Conservation (phyloP, 2,797 vertebrate species). For the Ctenopoma kingsleyae region DNA sequence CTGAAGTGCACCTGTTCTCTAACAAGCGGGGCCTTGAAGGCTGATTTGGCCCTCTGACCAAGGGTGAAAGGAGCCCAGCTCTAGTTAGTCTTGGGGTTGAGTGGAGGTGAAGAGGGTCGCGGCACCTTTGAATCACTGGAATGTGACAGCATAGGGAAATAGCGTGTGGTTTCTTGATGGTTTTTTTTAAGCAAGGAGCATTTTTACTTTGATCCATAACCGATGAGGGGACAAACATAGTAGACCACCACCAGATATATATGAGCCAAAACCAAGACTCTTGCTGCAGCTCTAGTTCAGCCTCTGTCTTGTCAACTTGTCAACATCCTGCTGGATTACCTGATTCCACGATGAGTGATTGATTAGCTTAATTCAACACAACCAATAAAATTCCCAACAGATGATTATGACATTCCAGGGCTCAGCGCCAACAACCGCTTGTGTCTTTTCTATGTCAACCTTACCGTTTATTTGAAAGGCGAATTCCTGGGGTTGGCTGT, state of each 20-base stretch:
- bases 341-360: slow-evolving; percentile 36
- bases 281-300: background rate
- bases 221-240: slow-evolving; percentile 20
- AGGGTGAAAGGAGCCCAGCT: slow-evolving; percentile 69
- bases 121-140: slow-evolving; percentile 78
- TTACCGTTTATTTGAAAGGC: slow-evolving; percentile 93
- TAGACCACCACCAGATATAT: slow-evolving; percentile 18
- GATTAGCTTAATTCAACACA: slow-evolving; percentile 31
- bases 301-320: background rate
- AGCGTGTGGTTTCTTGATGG: slow-evolving; percentile 29
- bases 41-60: slow-evolving; percentile 67
- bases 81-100: slow-evolving; percentile 83
- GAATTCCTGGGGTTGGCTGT: slow-evolving; percentile 83
- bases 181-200: slow-evolving; percentile 21
- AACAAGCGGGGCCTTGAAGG: slow-evolving; percentile 80
- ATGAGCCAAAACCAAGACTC: background rate
- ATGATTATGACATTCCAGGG: slow-evolving; percentile 28
- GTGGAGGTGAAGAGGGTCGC: slow-evolving; percentile 72
- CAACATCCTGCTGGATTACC: slow-evolving; percentile 12
- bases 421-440: slow-evolving; percentile 28
- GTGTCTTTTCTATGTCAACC: slow-evolving; percentile 40
- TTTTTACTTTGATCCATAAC: slow-evolving; percentile 44
- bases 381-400: slow-evolving; percentile 46
- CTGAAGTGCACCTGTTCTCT: slow-evolving; percentile 84
- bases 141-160: slow-evolving; percentile 79